These are phyloP conservation scores for Euborellia annulipes DNA, from an alignment of 1,140 invertebrate species.

Conservation along the genomic window DNA sequence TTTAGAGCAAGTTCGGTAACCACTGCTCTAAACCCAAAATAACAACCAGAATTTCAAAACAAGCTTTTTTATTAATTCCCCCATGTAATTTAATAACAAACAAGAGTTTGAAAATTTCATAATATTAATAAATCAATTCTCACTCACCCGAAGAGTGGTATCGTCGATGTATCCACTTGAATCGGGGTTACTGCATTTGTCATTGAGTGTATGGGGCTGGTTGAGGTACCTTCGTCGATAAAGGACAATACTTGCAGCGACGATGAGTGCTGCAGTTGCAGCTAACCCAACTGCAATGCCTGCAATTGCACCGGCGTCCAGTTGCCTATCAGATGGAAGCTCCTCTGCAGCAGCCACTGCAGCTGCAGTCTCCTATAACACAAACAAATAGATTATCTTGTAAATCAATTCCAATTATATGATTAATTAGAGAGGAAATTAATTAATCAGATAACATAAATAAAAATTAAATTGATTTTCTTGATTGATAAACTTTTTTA, in stretches of 20 bases:
- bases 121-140: neutral
- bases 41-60: conserved; percentile 2
- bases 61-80: no score
- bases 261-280: conserved; percentile 6
- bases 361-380: no score
- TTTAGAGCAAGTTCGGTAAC: no score
- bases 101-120: conserved; percentile 1
- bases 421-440: no score
- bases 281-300: conserved; percentile 5
- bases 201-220: conserved; percentile 61
- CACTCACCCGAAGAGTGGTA: conserved; percentile 67
- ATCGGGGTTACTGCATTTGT: conserved; percentile 68
- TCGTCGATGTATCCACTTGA: conserved; percentile 79
- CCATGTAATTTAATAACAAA: no score
- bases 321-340: neutral
- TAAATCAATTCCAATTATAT: no score
- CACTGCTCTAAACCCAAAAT: neutral
- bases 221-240: conserved; percentile 49
- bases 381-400: no score
- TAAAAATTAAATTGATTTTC: no score
- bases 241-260: conserved; percentile 5
- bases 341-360: no score
- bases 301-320: conserved; percentile 3
- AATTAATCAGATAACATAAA: no score
- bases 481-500: no score